Evolutionary conservation across 2,888 invertebrate species (phyloP).

Genomic region (Cenopis cana): DNA sequence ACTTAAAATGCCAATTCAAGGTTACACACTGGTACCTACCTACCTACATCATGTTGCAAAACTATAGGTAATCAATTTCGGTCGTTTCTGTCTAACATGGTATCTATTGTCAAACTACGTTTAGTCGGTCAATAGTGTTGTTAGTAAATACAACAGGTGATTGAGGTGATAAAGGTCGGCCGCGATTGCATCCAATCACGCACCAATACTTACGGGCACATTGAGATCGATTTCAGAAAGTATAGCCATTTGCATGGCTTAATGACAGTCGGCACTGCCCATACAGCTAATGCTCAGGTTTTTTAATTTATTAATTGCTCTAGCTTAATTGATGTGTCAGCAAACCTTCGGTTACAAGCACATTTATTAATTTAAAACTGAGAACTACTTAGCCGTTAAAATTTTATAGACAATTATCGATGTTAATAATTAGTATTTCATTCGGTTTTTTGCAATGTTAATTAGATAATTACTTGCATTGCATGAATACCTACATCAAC

Average conservation of each 20-base stretch:
- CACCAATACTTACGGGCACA: conserved; percentile 40
- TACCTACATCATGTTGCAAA: conserved; percentile 27
- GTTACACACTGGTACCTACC: conserved; percentile 20
- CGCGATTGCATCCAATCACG: conserved; percentile 49
- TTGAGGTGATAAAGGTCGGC: conserved; percentile 44
- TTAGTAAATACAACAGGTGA: conserved; percentile 30
- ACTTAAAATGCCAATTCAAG: conserved; percentile 7
- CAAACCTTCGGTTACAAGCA: conserved; percentile 21
- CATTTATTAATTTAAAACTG: conserved; percentile 18
- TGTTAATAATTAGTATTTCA: conserved; percentile 12
- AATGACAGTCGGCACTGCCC: conserved; percentile 44
- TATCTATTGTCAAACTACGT: conserved; percentile 16
- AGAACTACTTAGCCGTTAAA: conserved; percentile 29
- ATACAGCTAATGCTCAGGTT: conserved; percentile 28
- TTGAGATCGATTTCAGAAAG: conserved; percentile 51
- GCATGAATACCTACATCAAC: background rate
- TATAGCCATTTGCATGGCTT: conserved; percentile 51
- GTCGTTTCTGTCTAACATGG: conserved; percentile 11
- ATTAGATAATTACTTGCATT: background rate
- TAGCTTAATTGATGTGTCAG: conserved; percentile 26
- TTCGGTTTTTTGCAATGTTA: conserved; percentile 1
- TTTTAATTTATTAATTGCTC: conserved; percentile 37
- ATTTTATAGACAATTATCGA: conserved; percentile 1
- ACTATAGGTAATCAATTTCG: conserved; percentile 10
- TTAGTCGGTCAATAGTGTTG: conserved; percentile 20